These are phyloP conservation scores for Drosophila ficusphila DNA, from an alignment of 1,140 invertebrate species.

Conservation along the genomic window DNA sequence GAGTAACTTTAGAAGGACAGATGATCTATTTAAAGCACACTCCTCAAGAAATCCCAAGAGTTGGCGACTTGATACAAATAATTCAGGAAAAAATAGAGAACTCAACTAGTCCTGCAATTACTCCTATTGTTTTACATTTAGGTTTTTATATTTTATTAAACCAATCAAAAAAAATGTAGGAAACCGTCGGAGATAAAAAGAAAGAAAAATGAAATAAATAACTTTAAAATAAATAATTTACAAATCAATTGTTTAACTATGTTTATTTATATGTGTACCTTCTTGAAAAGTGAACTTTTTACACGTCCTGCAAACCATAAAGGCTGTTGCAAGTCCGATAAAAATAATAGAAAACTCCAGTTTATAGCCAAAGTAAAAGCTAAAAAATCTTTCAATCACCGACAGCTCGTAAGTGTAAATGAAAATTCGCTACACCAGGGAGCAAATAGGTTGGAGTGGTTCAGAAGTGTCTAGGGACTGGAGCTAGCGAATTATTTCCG, in stretches of 20 bases:
- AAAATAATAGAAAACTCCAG: constrained; percentile 73
- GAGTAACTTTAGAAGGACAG: background rate
- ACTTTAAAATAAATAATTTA: background rate
- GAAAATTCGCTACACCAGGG: constrained; percentile 5
- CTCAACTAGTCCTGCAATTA: background rate
- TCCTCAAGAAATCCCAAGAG: background rate
- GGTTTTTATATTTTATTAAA: background rate
- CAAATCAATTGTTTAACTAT: too few relatives aligned
- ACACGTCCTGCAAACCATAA: too few relatives aligned
- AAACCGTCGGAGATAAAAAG: too few relatives aligned
- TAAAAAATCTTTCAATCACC: constrained; percentile 77
- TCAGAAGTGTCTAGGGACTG: constrained; percentile 2
- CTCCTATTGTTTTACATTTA: background rate
- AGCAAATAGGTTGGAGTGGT: background rate
- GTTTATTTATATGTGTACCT: too few relatives aligned
- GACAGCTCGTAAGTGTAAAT: constrained; percentile 37
- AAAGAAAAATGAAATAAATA: background rate
- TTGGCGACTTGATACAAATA: background rate
- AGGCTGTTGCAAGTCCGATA: constrained; percentile 62
- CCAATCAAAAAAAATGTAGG: background rate
- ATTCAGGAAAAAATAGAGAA: background rate
- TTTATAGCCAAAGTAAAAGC: constrained; percentile 39
- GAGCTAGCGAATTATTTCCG: constrained; percentile 72
- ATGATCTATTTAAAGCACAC: background rate
- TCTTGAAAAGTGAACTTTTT: too few relatives aligned